Conservation (phyloP, 2,113 vertebrate genomes). For the Dipodomys ordii region DNA sequence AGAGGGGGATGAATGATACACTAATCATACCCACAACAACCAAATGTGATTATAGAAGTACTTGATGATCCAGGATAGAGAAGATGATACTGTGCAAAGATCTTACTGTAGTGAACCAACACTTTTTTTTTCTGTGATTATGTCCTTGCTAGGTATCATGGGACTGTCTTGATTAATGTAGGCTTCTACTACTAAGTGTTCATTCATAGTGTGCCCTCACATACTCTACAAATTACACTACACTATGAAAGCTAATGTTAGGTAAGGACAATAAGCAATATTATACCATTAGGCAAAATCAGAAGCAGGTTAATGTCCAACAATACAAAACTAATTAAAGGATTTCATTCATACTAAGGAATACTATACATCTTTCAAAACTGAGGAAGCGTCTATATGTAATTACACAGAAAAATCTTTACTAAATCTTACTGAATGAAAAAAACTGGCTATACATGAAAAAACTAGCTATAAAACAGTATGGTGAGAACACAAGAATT, state of each 20-base stretch:
- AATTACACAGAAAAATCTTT: neutral
- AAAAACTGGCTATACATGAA: neutral
- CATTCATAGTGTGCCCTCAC: neutral
- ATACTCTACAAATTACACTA: neutral
- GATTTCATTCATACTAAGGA: neutral
- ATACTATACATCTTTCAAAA: neutral
- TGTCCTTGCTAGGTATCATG: neutral
- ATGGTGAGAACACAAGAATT: neutral
- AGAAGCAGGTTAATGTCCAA: neutral
- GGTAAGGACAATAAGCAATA: neutral
- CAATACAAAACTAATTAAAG: neutral
- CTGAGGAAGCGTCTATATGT: neutral
- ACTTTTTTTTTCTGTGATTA: neutral
- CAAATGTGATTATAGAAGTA: neutral
- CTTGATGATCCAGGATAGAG: neutral
- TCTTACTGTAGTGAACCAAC: neutral
- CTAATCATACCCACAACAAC: neutral
- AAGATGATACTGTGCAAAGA: neutral
- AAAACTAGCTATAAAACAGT: neutral
- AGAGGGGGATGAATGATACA: neutral
- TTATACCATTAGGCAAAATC: neutral
- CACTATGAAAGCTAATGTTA: neutral
- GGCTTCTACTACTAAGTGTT: neutral
- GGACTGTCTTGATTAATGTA: neutral
- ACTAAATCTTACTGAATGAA: neutral